These are phyloP conservation scores for Ptilodon capucinus DNA, from an alignment of 2,888 invertebrate genomes.

Conservation along the genomic window DNA sequence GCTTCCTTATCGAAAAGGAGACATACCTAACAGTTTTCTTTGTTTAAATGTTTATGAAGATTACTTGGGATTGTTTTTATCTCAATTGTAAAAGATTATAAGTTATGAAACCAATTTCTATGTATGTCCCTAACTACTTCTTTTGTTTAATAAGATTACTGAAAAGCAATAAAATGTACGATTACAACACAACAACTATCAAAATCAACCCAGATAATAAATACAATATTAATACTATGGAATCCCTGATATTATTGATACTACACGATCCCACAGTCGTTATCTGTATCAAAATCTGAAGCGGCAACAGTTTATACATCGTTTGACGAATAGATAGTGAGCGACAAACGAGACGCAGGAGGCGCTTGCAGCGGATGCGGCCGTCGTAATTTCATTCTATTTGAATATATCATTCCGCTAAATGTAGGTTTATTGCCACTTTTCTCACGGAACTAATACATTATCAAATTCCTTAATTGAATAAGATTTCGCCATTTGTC, in stretches of 20 bases:
- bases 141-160: too few relatives aligned
- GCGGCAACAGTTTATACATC: slow-evolving; percentile 55
- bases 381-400: slow-evolving; percentile 76
- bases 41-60: too few relatives aligned
- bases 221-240: slow-evolving; percentile 24
- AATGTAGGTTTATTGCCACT: slow-evolving; percentile 82
- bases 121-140: too few relatives aligned
- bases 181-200: background rate
- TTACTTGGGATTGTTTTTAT: too few relatives aligned
- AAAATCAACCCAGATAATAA: background rate
- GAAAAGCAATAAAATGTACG: background rate
- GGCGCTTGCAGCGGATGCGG: slow-evolving; percentile 76
- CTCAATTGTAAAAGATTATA: too few relatives aligned
- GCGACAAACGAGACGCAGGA: slow-evolving; percentile 62
- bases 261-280: slow-evolving; percentile 40
- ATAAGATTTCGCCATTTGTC: slow-evolving; percentile 75
- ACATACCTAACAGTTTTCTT: too few relatives aligned
- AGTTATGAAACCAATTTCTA: too few relatives aligned
- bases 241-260: slow-evolving; percentile 42
- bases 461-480: slow-evolving; percentile 77
- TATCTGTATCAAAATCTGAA: slow-evolving; percentile 63
- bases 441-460: slow-evolving; percentile 82
- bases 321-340: slow-evolving; percentile 73
- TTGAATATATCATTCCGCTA: slow-evolving; percentile 77
- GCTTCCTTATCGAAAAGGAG: too few relatives aligned